Base-by-base conservation (phyloP, 1,140 invertebrate genomes). In the Anoplophora glabripennis region DNA sequence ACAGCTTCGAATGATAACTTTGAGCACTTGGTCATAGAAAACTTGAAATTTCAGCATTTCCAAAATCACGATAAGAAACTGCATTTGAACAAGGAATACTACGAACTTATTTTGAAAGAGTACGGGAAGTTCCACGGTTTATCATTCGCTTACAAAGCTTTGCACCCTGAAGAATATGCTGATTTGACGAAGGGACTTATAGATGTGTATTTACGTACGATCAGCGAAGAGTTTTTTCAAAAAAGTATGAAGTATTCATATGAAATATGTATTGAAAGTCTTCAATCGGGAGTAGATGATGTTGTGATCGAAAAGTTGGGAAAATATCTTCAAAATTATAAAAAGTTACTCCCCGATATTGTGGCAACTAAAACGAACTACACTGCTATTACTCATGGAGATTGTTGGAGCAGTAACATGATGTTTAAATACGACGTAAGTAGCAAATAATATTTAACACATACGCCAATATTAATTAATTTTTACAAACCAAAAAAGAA, bases 381-480 rank as follows among this genome's bases (percentile, higher is more conserved):
- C 11, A 44, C 34, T 28, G 49, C 51, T 10, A 18, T 65, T 0
- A 48, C 35, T 15, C 63, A 65, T 59, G 63, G 63, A 1, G 59
- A 65, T 52, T 58, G 56, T 46, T 65, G 63, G 63, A 53, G 41
- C 10, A 65, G 62, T 17, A 65, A 65, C 33, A 49, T 65, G 3
- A 41, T 65, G 36, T 65, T 59, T 41, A 58, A 65, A 55, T 55
- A 44, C 45, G 42, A 48, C 1, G 63, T 65, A 59, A 62, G 59
- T 56, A 28, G 21, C 5, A 3, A 28, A 28, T 28, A 28, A 3
- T 28, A 28, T 3, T 5, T 28, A 28, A 28, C 5, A n/a, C n/a
- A n/a, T n/a, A n/a, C n/a, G n/a, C n/a, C n/a, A n/a, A n/a, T n/a
- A n/a, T n/a, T n/a, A n/a, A n/a, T n/a, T n/a, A n/a, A n/a, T n/a